These are phyloP conservation scores for Podarcis raffonei DNA, from an alignment of 2,113 vertebrate species.

Conservation along the genomic window DNA sequence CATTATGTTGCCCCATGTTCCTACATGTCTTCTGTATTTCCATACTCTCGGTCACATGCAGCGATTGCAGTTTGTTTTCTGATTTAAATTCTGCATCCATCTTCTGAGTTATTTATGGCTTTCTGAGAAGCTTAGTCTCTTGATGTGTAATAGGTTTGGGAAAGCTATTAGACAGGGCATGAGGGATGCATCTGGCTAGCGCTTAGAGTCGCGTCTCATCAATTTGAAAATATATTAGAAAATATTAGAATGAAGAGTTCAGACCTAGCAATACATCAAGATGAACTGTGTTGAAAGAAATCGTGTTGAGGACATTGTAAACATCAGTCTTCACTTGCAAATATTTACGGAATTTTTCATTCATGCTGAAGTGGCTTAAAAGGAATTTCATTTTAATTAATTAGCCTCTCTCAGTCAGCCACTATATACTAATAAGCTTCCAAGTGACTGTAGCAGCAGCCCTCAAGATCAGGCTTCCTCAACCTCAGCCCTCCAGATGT, in stretches of 20 bases:
- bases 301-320: conserved; percentile 16
- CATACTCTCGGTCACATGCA: neutral
- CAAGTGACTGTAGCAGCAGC: neutral
- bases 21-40: neutral
- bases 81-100: conserved; percentile 13
- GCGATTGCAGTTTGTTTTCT: neutral
- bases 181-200: conserved; percentile 6
- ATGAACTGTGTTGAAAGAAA: neutral
- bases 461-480: neutral
- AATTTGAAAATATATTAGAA: conserved; percentile 27
- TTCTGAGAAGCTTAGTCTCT: neutral
- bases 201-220: neutral
- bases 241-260: neutral
- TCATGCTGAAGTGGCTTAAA: neutral
- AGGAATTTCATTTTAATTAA: conserved; percentile 15
- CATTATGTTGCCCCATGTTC: neutral
- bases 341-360: neutral
- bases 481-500: too few species aligned
- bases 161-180: conserved; percentile 14
- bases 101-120: conserved; percentile 4
- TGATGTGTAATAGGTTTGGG: conserved; percentile 12
- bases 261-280: neutral
- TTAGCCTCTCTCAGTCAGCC: too few species aligned
- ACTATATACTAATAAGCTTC: neutral
- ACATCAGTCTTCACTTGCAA: neutral